Evolutionary conservation across 2,888 invertebrate species (phyloP).

Genomic region (Andrena dorsata): DNA sequence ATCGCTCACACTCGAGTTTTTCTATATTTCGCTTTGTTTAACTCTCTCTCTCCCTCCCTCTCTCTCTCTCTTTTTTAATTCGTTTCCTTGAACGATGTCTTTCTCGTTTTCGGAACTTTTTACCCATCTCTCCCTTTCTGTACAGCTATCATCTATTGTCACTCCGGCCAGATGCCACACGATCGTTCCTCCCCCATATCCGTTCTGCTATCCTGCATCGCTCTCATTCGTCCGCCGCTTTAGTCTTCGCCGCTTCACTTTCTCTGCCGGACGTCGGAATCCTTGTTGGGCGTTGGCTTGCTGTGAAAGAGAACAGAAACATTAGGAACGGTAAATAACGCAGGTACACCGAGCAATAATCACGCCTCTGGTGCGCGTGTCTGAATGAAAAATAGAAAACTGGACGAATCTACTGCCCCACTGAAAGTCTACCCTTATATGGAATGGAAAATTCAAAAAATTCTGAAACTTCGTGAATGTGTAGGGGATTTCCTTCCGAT

Average conservation of each 20-base stretch:
- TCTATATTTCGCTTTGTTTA: slow-evolving; percentile 14
- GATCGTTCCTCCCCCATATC: slow-evolving; percentile 44
- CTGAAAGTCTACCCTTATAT: too few relatives aligned
- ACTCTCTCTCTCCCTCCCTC: not conserved
- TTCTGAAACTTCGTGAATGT: too few relatives aligned
- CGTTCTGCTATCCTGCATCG: slow-evolving; percentile 65
- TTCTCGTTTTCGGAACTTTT: slow-evolving; percentile 42
- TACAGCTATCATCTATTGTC: slow-evolving; percentile 59
- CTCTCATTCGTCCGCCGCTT: slow-evolving; percentile 62
- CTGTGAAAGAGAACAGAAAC: slow-evolving; percentile 66
- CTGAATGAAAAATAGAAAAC: too few relatives aligned
- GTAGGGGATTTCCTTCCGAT: too few relatives aligned
- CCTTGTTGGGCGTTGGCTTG: slow-evolving; percentile 83
- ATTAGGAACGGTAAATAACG: not conserved
- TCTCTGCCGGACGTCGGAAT: slow-evolving; percentile 83
- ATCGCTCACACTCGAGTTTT: slow-evolving; percentile 35
- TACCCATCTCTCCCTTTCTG: slow-evolving; percentile 33
- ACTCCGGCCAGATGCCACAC: slow-evolving; percentile 58
- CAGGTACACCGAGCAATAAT: too few relatives aligned
- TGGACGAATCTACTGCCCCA: too few relatives aligned
- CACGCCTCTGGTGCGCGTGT: too few relatives aligned
- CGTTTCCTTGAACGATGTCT: slow-evolving; percentile 36
- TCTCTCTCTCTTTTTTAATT: slow-evolving; percentile 16
- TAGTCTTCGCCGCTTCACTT: slow-evolving; percentile 76
- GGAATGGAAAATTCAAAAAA: too few relatives aligned